Conservation (phyloP, 2,888 invertebrate genomes). For the Drymonia ruficornis region DNA sequence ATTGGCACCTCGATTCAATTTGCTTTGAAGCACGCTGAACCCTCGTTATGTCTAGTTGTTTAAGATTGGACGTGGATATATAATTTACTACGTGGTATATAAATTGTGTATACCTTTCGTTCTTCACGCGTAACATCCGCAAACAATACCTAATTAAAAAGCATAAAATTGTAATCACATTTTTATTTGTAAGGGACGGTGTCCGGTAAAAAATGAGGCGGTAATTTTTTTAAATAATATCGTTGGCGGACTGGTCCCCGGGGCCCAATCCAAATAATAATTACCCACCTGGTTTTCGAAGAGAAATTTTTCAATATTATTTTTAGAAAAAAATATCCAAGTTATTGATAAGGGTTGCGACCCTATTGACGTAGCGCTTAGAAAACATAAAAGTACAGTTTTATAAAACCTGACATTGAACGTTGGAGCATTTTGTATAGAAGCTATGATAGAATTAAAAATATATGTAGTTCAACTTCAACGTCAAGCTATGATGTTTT, state of each 20-base stretch:
- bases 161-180: no score
- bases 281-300: slow-evolving; percentile 11
- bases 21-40: slow-evolving; percentile 56
- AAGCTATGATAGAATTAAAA: no score
- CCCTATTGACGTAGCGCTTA: not conserved
- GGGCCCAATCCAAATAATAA: slow-evolving; percentile 15
- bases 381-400: no score
- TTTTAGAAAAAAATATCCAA: not conserved
- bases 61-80: slow-evolving; percentile 16
- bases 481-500: no score
- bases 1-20: slow-evolving; percentile 77
- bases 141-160: no score
- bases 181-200: not conserved
- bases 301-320: slow-evolving; percentile 1
- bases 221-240: slow-evolving; percentile 26
- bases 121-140: no score
- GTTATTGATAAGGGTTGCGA: not conserved
- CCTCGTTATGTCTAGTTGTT: slow-evolving; percentile 50
- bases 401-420: no score
- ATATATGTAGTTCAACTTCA: no score
- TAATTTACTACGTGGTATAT: no score
- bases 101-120: no score
- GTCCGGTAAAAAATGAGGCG: not conserved
- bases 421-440: no score
- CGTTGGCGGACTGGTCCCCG: slow-evolving; percentile 12